Percentiles rank a stretch among this genome's conserved stretches.
Evolutionary conservation across 2,113 vertebrate species (phyloP).

Genomic region (Gavia stellata): DNA sequence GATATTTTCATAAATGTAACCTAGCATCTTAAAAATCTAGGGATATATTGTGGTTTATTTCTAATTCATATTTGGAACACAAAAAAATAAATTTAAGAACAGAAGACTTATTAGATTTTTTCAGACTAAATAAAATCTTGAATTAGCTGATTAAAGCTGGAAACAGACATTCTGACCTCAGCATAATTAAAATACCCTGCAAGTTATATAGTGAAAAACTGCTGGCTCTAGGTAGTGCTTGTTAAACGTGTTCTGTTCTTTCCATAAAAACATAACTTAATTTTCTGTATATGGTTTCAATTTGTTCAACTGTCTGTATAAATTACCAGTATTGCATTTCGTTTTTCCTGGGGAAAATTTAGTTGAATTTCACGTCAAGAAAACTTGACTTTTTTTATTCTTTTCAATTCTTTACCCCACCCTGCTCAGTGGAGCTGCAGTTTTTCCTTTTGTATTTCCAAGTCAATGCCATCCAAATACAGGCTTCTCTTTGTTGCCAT

Average conservation of each 20-base stretch:
- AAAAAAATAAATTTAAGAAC: background rate
- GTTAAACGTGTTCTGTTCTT: conserved; percentile 55
- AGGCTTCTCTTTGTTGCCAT: conserved; percentile 26
- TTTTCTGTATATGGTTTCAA: conserved; percentile 60
- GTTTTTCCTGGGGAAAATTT: conserved; percentile 54
- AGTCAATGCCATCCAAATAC: conserved; percentile 36
- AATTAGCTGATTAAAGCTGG: conserved; percentile 36
- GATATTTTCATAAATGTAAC: background rate
- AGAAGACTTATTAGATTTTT: background rate
- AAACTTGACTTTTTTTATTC: background rate
- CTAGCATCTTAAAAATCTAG: background rate
- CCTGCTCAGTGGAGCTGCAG: conserved; percentile 2
- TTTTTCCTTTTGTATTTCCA: conserved; percentile 64
- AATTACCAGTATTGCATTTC: conserved; percentile 43
- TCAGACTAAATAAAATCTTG: background rate
- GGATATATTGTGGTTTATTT: background rate
- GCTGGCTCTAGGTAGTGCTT: conserved; percentile 36
- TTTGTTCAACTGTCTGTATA: conserved; percentile 57
- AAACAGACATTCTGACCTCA: conserved; percentile 47
- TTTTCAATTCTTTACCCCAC: conserved; percentile 43
- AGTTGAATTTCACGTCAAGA: conserved; percentile 41
- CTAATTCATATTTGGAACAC: background rate
- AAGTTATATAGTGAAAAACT: conserved; percentile 7
- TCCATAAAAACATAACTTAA: conserved; percentile 55
- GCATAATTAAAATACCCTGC: conserved; percentile 45